A percentile compares a stretch with the other conserved stretches of the same genome.
Evolutionary conservation across 2,888 invertebrate species (phyloP).

Genomic region (Clepsis dumicolana): DNA sequence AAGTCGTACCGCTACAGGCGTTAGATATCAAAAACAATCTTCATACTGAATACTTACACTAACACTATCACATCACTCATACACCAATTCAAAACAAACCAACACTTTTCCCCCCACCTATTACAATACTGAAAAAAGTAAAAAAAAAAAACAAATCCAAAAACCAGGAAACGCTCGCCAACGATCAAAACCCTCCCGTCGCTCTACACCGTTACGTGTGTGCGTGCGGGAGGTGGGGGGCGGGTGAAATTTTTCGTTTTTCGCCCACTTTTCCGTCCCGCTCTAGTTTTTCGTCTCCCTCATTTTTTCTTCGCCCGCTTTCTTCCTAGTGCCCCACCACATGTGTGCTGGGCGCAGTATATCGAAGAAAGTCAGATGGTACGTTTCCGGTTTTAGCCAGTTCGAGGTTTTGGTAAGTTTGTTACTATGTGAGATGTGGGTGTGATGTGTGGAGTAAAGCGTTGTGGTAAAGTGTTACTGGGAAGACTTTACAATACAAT

Average conservation of each 20-base stretch:
- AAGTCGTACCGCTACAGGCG: no score
- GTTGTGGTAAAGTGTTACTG: no score
- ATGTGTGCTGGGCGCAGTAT: slow-evolving; percentile 79
- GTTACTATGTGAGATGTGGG: not conserved
- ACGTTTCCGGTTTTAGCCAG: slow-evolving; percentile 70
- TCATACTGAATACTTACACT: no score
- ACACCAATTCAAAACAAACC: not conserved
- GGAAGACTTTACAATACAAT: no score
- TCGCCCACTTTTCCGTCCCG: slow-evolving; percentile 86
- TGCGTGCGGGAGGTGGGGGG: slow-evolving; percentile 71
- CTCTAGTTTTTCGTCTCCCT: slow-evolving; percentile 86
- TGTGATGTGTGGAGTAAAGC: not conserved
- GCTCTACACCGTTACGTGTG: slow-evolving; percentile 66
- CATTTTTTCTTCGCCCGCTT: slow-evolving; percentile 85
- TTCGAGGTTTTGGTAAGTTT: not conserved
- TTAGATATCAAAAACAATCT: no score
- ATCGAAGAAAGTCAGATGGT: slow-evolving; percentile 55
- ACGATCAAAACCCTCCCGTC: slow-evolving; percentile 63
- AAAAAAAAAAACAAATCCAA: not conserved
- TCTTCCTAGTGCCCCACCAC: slow-evolving; percentile 86
- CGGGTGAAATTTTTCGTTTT: slow-evolving; percentile 85
- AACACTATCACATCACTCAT: not conserved
- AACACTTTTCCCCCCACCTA: no score
- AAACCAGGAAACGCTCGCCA: slow-evolving; percentile 50
- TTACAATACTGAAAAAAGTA: no score